Percentiles rank a stretch among this genome's conserved stretches.
These are phyloP conservation scores for Masticophis lateralis DNA, from an alignment of 2,797 vertebrate species.

Conservation along the genomic window DNA sequence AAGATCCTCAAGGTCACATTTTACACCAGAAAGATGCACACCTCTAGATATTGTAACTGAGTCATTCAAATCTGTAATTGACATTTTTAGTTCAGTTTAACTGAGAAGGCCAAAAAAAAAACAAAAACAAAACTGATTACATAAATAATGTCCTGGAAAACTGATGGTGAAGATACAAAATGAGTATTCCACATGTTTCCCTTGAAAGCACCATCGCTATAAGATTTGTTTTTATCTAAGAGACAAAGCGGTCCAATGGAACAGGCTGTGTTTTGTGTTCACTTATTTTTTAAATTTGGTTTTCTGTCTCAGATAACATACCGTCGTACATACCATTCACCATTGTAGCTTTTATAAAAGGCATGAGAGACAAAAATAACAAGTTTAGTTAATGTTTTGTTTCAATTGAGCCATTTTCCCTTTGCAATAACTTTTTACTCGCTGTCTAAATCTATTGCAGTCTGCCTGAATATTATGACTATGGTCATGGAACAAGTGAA, in stretches of 20 bases:
- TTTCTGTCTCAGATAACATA: constrained; percentile 19
- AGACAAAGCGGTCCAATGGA: constrained; percentile 24
- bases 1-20: neutral
- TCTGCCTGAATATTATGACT: constrained; percentile 94
- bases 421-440: constrained; percentile 54
- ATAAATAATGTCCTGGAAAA: neutral
- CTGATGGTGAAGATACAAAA: neutral
- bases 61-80: neutral
- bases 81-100: neutral
- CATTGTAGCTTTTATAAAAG: neutral
- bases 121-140: too few species aligned
- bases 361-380: constrained; percentile 6
- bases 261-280: constrained; percentile 8
- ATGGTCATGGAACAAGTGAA: constrained; percentile 86
- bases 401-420: constrained; percentile 41
- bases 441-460: constrained; percentile 77
- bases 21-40: neutral
- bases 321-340: neutral
- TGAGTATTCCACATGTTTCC: neutral
- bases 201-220: neutral
- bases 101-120: neutral
- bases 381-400: constrained; percentile 1
- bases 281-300: constrained; percentile 15
- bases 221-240: neutral
- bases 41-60: neutral